phyloP scores from a whole-genome alignment of 2,797 vertebrate genomes.

The Leuciscus waleckii region DNA sequence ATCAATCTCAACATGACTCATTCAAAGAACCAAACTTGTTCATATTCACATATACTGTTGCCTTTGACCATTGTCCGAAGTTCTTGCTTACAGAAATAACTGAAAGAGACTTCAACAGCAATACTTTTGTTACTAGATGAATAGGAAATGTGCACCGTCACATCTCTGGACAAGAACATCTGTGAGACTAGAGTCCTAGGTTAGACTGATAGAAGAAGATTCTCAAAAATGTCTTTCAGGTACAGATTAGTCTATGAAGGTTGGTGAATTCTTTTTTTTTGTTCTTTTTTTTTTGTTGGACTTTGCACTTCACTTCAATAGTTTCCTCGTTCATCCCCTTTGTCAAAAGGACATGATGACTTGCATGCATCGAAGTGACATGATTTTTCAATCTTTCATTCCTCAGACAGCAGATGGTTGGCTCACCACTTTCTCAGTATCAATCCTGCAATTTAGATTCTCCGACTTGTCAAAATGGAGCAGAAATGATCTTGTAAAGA shows the following conservation, averaged over 20 bases:
- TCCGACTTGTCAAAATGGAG: not conserved
- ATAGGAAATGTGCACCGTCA: slow-evolving; percentile 13
- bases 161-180: slow-evolving; percentile 28
- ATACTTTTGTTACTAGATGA: slow-evolving; percentile 2
- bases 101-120: not conserved
- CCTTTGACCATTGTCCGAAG: not conserved
- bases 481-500: slow-evolving; percentile 27
- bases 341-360: slow-evolving; percentile 16
- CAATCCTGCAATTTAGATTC: slow-evolving; percentile 9
- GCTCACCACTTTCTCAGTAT: not conserved
- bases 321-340: not conserved
- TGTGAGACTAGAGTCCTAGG: not conserved
- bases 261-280: not conserved
- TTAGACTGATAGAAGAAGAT: slow-evolving; percentile 13
- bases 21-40: slow-evolving; percentile 16
- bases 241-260: slow-evolving; percentile 31
- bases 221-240: slow-evolving; percentile 43
- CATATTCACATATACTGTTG: slow-evolving; percentile 1
- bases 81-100: not conserved
- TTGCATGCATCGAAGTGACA: not conserved
- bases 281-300: not conserved
- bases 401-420: slow-evolving; percentile 20
- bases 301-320: slow-evolving; percentile 2
- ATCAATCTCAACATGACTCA: not conserved
- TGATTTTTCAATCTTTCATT: slow-evolving; percentile 3